A percentile compares a stretch with the other conserved stretches of the same genome.
Conservation (phyloP, 2,797 vertebrate genomes). For the Tangara arthus region DNA sequence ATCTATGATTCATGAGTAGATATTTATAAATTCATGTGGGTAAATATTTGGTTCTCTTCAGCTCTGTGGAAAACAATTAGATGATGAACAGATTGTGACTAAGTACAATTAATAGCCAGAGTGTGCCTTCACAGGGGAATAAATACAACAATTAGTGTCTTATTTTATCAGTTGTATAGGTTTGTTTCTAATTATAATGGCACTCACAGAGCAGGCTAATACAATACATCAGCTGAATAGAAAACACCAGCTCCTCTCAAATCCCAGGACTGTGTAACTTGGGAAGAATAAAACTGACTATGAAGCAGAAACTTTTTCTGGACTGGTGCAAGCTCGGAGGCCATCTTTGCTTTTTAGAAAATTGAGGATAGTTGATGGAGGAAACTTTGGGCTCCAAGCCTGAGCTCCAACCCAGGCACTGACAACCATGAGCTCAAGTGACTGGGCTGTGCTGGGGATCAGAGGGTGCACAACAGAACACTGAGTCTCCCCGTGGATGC, state of each 20-base stretch:
- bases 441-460: background rate
- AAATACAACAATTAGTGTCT: conserved; percentile 54
- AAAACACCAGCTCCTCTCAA: background rate
- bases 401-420: background rate
- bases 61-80: conserved; percentile 30
- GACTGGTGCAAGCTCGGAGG: background rate
- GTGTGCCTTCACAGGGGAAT: conserved; percentile 25
- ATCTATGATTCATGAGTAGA: conserved; percentile 4
- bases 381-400: background rate
- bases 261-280: background rate
- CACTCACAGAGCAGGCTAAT: background rate
- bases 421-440: accelerated
- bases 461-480: background rate
- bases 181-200: conserved; percentile 31
- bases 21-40: conserved; percentile 33
- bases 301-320: background rate
- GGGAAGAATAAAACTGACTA: background rate
- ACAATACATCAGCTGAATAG: background rate
- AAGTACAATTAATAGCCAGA: conserved; percentile 48
- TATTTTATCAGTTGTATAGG: conserved; percentile 50
- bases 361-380: background rate
- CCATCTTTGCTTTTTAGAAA: background rate
- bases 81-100: conserved; percentile 59
- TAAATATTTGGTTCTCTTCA: conserved; percentile 61
- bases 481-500: accelerated